Evolutionary conservation across 1,140 invertebrate genomes (phyloP).

Genomic region (Lucilia cuprina): DNA sequence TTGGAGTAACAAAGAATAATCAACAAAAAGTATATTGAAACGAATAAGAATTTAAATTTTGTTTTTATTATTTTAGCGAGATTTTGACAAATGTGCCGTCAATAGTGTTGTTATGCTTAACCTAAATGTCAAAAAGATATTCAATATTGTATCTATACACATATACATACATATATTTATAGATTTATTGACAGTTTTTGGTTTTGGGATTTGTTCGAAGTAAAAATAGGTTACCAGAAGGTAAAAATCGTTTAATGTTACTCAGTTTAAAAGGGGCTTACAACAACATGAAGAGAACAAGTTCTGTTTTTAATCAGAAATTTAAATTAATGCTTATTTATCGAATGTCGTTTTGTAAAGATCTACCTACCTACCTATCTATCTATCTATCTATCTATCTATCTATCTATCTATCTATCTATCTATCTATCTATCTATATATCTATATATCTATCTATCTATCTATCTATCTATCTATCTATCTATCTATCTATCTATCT

Average conservation of each 20-base stretch:
- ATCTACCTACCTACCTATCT: too few species aligned
- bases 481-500: too few species aligned
- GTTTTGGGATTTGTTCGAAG: background rate
- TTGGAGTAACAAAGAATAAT: background rate
- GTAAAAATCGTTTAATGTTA: background rate
- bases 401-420: too few species aligned
- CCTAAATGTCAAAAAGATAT: slow-evolving; percentile 35
- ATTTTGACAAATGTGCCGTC: slow-evolving; percentile 37
- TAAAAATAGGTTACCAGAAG: slow-evolving; percentile 1
- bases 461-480: too few species aligned
- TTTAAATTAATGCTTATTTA: too few species aligned
- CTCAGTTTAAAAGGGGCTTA: too few species aligned
- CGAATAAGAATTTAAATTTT: background rate
- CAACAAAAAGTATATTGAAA: background rate
- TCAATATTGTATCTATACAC: background rate
- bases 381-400: too few species aligned
- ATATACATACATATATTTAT: background rate
- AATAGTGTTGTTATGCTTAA: slow-evolving; percentile 28
- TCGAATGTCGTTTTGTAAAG: too few species aligned
- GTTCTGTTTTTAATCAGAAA: too few species aligned
- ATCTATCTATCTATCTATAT: too few species aligned
- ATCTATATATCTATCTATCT: too few species aligned
- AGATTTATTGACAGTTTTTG: background rate
- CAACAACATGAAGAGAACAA: too few species aligned
- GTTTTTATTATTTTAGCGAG: background rate